phyloP scores from a whole-genome alignment of 2,888 invertebrate species.

The Heterodera filipjevi region DNA sequence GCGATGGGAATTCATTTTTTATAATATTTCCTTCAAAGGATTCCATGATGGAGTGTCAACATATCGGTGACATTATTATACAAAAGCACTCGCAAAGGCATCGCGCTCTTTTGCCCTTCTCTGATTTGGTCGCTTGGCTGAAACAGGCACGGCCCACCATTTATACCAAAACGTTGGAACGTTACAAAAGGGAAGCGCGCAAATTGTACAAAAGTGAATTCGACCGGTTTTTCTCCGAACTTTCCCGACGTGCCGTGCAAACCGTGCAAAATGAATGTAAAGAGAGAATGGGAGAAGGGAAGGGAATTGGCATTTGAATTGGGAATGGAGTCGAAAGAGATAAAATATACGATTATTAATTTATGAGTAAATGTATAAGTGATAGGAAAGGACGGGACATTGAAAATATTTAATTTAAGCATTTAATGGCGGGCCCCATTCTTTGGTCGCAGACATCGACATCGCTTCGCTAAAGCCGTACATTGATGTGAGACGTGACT shows the following conservation, averaged over 20 bases:
- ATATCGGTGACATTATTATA: slow-evolving; percentile 71
- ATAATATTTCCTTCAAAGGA: slow-evolving; percentile 42
- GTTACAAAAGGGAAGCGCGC: slow-evolving; percentile 56
- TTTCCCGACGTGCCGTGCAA: slow-evolving; percentile 28
- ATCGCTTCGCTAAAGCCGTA: slow-evolving; percentile 21
- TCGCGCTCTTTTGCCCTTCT: slow-evolving; percentile 77
- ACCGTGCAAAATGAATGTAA: slow-evolving; percentile 12
- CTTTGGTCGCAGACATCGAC: slow-evolving; percentile 2
- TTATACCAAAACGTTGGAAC: slow-evolving; percentile 72
- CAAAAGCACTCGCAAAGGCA: slow-evolving; percentile 82
- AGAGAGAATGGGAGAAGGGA: background rate
- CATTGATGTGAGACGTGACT: slow-evolving; percentile 19
- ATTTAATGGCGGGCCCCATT: slow-evolving; percentile 1
- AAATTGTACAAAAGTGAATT: slow-evolving; percentile 54
- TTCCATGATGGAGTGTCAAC: slow-evolving; percentile 50
- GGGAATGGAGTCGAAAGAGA: too few relatives aligned
- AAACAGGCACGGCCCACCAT: slow-evolving; percentile 73
- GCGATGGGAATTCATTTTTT: background rate
- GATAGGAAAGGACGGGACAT: too few relatives aligned
- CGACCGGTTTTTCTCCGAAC: slow-evolving; percentile 49
- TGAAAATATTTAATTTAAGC: slow-evolving; percentile 1
- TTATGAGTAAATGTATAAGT: too few relatives aligned
- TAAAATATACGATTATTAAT: too few relatives aligned
- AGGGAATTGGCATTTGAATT: background rate
- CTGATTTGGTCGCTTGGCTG: slow-evolving; percentile 59